Conservation (phyloP, 2,797 vertebrate genomes). For the Paratrypauchen microcephalus region DNA sequence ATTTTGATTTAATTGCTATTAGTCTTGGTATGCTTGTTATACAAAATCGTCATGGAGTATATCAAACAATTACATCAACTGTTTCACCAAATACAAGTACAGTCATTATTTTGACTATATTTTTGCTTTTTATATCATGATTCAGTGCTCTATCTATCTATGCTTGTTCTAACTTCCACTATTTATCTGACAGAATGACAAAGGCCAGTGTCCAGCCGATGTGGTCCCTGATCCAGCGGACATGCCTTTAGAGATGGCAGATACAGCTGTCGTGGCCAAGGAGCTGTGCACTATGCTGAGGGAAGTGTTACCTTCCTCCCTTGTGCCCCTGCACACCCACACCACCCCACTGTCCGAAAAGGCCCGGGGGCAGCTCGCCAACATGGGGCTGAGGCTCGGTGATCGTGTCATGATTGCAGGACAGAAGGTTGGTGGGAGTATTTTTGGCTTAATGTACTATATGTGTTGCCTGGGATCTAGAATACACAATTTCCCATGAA, state of each 20-base stretch:
- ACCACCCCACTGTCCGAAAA: conserved; percentile 72
- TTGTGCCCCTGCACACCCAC: conserved; percentile 70
- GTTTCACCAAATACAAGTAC: background rate
- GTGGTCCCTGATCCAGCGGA: conserved; percentile 93
- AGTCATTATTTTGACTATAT: background rate
- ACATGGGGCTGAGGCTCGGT: conserved; percentile 87
- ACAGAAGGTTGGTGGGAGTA: conserved; percentile 87
- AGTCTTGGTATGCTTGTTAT: background rate
- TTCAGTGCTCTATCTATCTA: background rate
- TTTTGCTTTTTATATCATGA: background rate
- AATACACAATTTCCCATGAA: too few species aligned
- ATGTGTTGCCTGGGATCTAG: background rate
- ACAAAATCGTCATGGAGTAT: background rate
- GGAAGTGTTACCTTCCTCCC: conserved; percentile 77
- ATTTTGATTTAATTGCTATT: too few species aligned
- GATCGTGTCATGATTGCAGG: conserved; percentile 93
- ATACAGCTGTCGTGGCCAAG: conserved; percentile 88
- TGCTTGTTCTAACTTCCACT: background rate
- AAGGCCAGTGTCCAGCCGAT: conserved; percentile 87
- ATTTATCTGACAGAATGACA: conserved; percentile 83
- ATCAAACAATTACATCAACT: background rate
- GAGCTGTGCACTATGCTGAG: conserved; percentile 86
- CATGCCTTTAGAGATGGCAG: conserved; percentile 95
- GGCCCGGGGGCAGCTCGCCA: conserved; percentile 78
- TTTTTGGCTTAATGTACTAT: background rate